Evolutionary conservation across 2,797 vertebrate genomes (phyloP), one percentile per base, ranked within the genome.

Genomic region (Champsocephalus esox): DNA sequence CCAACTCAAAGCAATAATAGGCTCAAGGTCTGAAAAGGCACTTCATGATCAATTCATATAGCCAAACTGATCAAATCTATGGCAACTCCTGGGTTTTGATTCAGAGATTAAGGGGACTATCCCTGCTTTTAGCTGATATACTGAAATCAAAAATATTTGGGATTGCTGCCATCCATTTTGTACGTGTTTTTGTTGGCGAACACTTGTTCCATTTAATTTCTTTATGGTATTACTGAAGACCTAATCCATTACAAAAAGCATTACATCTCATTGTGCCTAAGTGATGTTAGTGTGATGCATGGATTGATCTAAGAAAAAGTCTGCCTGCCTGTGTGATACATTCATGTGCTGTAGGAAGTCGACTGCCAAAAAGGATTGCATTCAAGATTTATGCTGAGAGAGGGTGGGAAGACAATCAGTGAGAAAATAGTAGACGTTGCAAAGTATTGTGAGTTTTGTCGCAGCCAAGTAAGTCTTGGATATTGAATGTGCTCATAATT

Each of bases 221-320:
- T 62, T 43, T n/a, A 56, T 69, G 52, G 55, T 50, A 80, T 79
- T 75, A 89, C 73, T 70, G 66, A 80, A 69, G 79, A 78, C 43
- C 62, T 77, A 77, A 83, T 83, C 79, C 73, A 81, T 75, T 57
- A 73, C 70, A 83, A 77, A 76, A 66, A 83, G 74, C 70, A 88
- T 73, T 61, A 61, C 38, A 46, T 79, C 79, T 68, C 55, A 78
- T 77, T 81, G 79, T 70, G 34, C 34, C 6, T 38, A 38, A 38
- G 8, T 38, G 74, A 62, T 69, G 43, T 82, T 79, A 77, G 28
- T 68, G 48, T 68, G 70, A 73, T 58, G 74, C 70, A 13, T 55
- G 12, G 68, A 68, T 52, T 73, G 51, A 80, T 75, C 73, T 73
- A 59, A 85, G 69, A 59, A 85, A 70, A 82, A 69, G 75, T 81